Evolutionary conservation across 2,797 vertebrate genomes (phyloP).

Genomic region (Thamnophis elegans): DNA sequence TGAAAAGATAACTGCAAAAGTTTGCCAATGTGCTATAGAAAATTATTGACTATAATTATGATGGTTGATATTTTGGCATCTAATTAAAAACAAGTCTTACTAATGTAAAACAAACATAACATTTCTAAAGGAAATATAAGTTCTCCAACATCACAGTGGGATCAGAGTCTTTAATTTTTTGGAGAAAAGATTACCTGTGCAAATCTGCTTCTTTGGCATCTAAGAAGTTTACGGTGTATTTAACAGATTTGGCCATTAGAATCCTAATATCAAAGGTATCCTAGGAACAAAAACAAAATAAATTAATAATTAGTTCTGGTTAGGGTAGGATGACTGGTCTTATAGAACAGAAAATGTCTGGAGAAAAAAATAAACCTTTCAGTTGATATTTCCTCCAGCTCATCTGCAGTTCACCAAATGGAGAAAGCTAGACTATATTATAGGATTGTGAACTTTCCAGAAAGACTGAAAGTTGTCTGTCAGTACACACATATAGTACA

Average conservation of each 20-base stretch:
- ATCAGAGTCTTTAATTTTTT: background rate
- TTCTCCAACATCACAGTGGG: background rate
- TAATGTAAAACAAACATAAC: background rate
- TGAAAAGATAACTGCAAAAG: background rate
- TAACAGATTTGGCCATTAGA: conserved; percentile 96
- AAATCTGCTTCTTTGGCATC: conserved; percentile 96
- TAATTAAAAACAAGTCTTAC: background rate
- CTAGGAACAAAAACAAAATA: conserved; percentile 65
- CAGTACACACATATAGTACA: background rate
- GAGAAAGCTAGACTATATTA: background rate
- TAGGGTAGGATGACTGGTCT: background rate
- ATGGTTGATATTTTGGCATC: background rate
- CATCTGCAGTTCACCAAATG: background rate
- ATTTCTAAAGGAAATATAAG: background rate
- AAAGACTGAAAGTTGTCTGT: background rate
- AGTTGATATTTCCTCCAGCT: background rate
- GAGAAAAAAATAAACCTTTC: background rate
- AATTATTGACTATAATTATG: background rate
- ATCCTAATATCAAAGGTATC: conserved; percentile 97
- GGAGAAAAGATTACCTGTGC: conserved; percentile 79
- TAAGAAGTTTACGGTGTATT: conserved; percentile 96
- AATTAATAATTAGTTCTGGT: background rate
- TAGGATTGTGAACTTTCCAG: background rate
- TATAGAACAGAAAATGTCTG: background rate
- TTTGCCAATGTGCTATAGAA: background rate